Evolutionary conservation across 2,113 vertebrate genomes (phyloP).

Genomic region (Thamnophis sirtalis): DNA sequence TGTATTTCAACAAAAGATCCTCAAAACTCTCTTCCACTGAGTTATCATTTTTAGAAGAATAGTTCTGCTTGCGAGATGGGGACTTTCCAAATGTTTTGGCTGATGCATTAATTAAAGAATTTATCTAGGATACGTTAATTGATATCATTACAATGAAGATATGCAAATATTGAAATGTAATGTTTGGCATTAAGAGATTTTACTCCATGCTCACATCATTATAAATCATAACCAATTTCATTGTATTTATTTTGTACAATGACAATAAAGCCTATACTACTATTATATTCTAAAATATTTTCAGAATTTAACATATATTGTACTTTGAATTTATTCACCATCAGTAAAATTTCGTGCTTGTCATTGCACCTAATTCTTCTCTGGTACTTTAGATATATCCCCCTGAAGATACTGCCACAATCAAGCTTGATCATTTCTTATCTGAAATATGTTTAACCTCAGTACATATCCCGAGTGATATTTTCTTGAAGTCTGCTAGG

Average conservation of each 20-base stretch:
- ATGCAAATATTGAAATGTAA: background rate
- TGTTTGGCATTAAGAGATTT: background rate
- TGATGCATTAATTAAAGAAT: slow-evolving; percentile 76
- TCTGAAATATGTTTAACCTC: background rate
- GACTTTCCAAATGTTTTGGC: slow-evolving; percentile 79
- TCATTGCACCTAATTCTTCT: background rate
- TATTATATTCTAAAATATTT: background rate
- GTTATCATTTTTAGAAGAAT: slow-evolving; percentile 76
- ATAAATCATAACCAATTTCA: no score
- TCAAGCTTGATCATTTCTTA: background rate
- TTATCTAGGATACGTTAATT: slow-evolving; percentile 25
- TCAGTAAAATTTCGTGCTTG: background rate
- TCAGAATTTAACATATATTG: background rate
- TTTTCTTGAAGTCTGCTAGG: background rate
- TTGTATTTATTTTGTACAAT: no score
- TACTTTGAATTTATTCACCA: background rate
- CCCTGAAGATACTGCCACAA: background rate
- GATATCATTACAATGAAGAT: background rate
- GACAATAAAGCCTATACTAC: no score
- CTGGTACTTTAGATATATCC: background rate
- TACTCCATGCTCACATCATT: background rate
- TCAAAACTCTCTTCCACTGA: slow-evolving; percentile 92
- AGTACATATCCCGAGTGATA: background rate
- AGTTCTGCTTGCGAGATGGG: slow-evolving; percentile 73
- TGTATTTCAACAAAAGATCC: slow-evolving; percentile 92